Evolutionary conservation across 2,888 invertebrate species (phyloP).

Genomic region (Criorhina ranunculi): DNA sequence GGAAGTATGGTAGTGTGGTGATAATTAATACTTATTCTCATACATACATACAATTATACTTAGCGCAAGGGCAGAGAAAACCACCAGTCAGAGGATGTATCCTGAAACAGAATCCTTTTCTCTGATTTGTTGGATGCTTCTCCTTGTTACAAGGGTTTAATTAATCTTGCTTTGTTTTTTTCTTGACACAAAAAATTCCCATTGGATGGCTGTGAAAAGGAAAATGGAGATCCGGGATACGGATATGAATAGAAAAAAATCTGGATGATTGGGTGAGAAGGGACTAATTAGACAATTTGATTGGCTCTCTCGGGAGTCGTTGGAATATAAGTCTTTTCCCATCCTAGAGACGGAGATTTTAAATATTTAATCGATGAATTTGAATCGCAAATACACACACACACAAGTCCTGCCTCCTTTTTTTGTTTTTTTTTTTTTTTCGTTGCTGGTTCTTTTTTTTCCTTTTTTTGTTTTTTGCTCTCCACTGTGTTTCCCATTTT

Average conservation of each 20-base stretch:
- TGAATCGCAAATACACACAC: neutral
- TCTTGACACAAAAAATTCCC: neutral
- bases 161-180: slow-evolving; percentile 23
- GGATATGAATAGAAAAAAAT: slow-evolving; percentile 18
- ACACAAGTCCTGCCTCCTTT: slow-evolving; percentile 42
- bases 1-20: slow-evolving; percentile 19
- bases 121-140: slow-evolving; percentile 59
- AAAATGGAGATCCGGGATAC: slow-evolving; percentile 1
- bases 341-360: too few species aligned
- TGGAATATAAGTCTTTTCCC: too few species aligned
- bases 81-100: neutral
- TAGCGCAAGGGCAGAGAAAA: slow-evolving; percentile 29
- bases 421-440: neutral
- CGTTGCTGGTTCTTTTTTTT: neutral
- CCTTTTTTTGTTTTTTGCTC: neutral
- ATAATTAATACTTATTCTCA: slow-evolving; percentile 57
- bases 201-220: slow-evolving; percentile 19
- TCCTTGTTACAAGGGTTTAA: slow-evolving; percentile 41
- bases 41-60: neutral
- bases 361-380: slow-evolving; percentile 6
- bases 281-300: too few species aligned
- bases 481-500: slow-evolving; percentile 5
- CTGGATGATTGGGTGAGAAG: slow-evolving; percentile 26
- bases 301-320: too few species aligned
- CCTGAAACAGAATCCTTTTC: slow-evolving; percentile 11